Conservation (phyloP, 1,140 invertebrate species). For the Phocides pigmalion region DNA sequence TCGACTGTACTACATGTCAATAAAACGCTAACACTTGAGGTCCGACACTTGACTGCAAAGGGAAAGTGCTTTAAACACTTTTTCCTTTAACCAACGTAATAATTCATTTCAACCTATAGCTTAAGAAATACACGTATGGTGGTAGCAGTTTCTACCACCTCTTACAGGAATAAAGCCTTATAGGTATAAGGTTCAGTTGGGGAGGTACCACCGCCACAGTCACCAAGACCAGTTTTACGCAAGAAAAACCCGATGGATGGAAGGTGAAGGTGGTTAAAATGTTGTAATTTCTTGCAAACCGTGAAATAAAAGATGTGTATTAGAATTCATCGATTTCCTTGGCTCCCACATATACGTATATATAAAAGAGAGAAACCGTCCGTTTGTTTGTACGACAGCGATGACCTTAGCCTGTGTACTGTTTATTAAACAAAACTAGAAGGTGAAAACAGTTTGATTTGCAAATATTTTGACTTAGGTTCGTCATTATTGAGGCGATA, state of each 20-base stretch:
- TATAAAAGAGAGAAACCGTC: not conserved
- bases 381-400: not conserved
- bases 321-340: too few relatives aligned
- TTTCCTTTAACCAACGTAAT: not conserved
- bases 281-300: too few relatives aligned
- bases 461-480: not conserved
- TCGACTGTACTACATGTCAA: slow-evolving; percentile 11
- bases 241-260: too few relatives aligned
- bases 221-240: too few relatives aligned
- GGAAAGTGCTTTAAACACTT: slow-evolving; percentile 5
- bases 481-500: not conserved
- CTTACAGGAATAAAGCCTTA: too few relatives aligned
- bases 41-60: slow-evolving; percentile 2
- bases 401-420: not conserved
- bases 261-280: too few relatives aligned
- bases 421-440: not conserved
- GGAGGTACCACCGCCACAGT: too few relatives aligned
- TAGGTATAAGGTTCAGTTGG: too few relatives aligned
- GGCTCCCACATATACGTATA: not conserved
- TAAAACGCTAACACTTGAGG: slow-evolving; percentile 4
- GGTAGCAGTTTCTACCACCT: too few relatives aligned
- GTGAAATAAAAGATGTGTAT: too few relatives aligned
- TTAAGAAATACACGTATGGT: too few relatives aligned
- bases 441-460: not conserved
- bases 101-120: not conserved